Base-by-base conservation (phyloP, 2,888 invertebrate genomes). In the Meiosimyza platycephala region DNA sequence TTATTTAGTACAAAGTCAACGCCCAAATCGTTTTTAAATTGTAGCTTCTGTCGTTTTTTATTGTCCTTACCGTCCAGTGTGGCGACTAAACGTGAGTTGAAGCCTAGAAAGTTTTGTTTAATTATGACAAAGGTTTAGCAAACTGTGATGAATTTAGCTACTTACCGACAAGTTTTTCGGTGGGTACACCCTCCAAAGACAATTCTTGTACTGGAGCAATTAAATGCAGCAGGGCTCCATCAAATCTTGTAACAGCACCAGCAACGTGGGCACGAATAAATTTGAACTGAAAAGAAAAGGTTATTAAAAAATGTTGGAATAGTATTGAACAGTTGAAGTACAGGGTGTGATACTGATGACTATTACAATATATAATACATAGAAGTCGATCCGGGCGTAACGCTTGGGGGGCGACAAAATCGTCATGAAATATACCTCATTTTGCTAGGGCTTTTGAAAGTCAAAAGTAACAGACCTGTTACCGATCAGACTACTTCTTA, bases 21-120 rank as follows among this genome's bases (percentile, higher is more conserved):
- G 85, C 95, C 95, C 79, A 90, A 89, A 80, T 94, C 92, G 16
- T 82, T 79, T 18, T 87, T 82, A 75, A 89, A 89, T 18, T 87
- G 85, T 1, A 94, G 82, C 5, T 91, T 90, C 22, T 88, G 85
- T 75, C 90, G 89, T 52, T 90, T 90, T 81, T 91, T 93, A 40
- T 81, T 82, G 68, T 86, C 86, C 87, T 91, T 92, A 80, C 90
- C 89, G 81, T 93, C 93, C 15, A 91, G 89, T 18, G 92, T 88
- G 72, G 92, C 88, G 78, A 93, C 89, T 3, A 92, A 91, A n/a
- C 89, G 88, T 15, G 90, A 85, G 75, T 92, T 92, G 85, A 89
- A 91, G 15, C 91, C 91, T 90, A 40, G 16, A 70, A 59, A 47
- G 54, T 6, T 75, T 72, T 73, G 78, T 77, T 7, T 40, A 4